phyloP scores from a whole-genome alignment of 1,140 invertebrate species.

The Dreissena rostriformis region DNA sequence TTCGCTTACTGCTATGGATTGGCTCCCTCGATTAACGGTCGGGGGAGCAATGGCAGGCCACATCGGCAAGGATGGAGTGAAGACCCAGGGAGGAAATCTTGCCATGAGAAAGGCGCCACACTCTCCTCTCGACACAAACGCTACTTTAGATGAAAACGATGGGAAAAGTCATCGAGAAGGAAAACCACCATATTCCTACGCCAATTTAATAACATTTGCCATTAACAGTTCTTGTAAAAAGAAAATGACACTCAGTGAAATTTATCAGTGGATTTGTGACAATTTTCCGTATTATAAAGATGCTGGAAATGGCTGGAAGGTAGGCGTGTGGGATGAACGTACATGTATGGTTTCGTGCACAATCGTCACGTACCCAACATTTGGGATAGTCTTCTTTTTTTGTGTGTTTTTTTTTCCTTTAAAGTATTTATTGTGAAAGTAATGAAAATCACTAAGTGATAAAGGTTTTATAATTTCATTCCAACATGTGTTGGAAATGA shows the following conservation, averaged over 20 bases:
- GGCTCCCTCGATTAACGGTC: conserved; percentile 83
- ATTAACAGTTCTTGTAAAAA: conserved; percentile 86
- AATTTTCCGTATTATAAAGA: conserved; percentile 86
- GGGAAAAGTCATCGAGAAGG: conserved; percentile 79
- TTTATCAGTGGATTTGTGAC: conserved; percentile 83
- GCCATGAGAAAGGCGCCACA: conserved; percentile 75
- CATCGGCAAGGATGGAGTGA: conserved; percentile 68
- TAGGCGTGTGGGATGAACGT: conserved; percentile 74
- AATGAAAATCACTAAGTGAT: too few relatives aligned
- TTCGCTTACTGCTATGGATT: conserved; percentile 84
- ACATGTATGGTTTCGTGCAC: too few relatives aligned
- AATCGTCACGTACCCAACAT: too few relatives aligned
- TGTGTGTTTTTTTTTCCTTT: too few relatives aligned
- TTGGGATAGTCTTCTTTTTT: too few relatives aligned
- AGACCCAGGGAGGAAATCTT: conserved; percentile 68
- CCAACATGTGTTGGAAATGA: too few relatives aligned
- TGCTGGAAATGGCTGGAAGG: conserved; percentile 88
- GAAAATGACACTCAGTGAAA: conserved; percentile 83
- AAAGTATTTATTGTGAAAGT: too few relatives aligned
- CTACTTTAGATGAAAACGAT: conserved; percentile 73
- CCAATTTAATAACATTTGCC: conserved; percentile 87
- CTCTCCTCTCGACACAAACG: conserved; percentile 74
- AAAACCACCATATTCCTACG: conserved; percentile 86
- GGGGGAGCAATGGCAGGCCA: conserved; percentile 76
- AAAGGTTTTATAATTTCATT: too few relatives aligned